Evolutionary conservation across 2,888 invertebrate genomes (phyloP).

Genomic region (Caenorhabditis sulstoni): DNA sequence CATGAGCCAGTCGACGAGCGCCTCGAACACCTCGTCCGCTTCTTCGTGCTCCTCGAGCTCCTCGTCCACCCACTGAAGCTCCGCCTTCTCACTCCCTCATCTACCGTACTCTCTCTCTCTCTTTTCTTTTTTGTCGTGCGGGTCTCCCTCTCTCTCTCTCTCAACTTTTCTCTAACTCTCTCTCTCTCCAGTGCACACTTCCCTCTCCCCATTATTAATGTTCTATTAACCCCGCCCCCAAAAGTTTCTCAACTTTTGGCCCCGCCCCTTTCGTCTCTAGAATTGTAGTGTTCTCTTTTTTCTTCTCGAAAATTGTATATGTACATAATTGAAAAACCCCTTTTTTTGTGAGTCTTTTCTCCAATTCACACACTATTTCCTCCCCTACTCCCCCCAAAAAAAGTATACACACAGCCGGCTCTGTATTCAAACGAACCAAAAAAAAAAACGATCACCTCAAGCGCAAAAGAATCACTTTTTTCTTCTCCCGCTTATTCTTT

Average conservation of each 20-base stretch:
- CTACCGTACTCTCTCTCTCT: slow-evolving; percentile 3
- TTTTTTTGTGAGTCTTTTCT: slow-evolving; percentile 7
- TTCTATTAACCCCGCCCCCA: slow-evolving; percentile 16
- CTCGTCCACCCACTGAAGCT: background rate
- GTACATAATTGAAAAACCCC: slow-evolving; percentile 42
- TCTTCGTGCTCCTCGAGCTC: background rate
- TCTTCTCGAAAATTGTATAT: slow-evolving; percentile 28
- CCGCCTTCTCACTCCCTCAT: background rate
- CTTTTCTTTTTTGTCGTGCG: slow-evolving; percentile 1
- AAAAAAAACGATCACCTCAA: slow-evolving; percentile 1
- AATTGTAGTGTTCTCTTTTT: slow-evolving; percentile 15
- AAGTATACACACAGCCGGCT: slow-evolving; percentile 43
- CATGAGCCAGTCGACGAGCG: slow-evolving; percentile 60
- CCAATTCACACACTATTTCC: background rate
- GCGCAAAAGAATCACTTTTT: slow-evolving; percentile 23
- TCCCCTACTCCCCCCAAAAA: too few species aligned
- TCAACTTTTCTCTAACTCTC: background rate
- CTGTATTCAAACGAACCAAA: slow-evolving; percentile 39
- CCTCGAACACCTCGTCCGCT: slow-evolving; percentile 27
- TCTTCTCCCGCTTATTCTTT: background rate
- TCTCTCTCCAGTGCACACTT: background rate
- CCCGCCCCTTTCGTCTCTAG: too few species aligned
- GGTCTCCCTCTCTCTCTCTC: slow-evolving; percentile 3
- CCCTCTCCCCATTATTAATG: background rate
- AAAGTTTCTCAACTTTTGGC: too few species aligned